Base-by-base conservation (phyloP, 2,113 vertebrate genomes). In the Xenopus borealis region DNA sequence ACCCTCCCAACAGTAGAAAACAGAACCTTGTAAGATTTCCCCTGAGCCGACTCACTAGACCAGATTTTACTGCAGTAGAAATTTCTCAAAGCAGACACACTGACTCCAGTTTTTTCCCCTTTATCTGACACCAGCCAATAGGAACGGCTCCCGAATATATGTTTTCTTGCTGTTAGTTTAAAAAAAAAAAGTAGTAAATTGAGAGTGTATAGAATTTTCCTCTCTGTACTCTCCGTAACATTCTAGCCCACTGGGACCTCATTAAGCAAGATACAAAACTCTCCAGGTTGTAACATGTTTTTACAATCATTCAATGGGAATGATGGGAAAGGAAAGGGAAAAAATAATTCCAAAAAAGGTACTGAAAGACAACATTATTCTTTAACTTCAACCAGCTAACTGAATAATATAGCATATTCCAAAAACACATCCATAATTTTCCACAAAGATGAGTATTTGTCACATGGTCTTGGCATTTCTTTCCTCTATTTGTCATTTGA, bases 1-100 rank as follows among this genome's bases (percentile, higher is more conserved):
- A 64, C 66, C 74, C 74, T 70, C 66, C 74, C 30, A 57, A 64
- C 61, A 57, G 62, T 57, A 19, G 59, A 62, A 62, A 70, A 67
- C 66, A 70, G 61, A 50, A 50, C 47, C 47, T 10, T 33, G 74
- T 77, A 77, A 69, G 74, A 64, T 70, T 77, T 77, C 67, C 67
- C 74, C n/a, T 19, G 74, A 64, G 74, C 59, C 20, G 67, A 70
- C 27, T 70, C 61, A 70, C 33, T 55, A 4, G 44, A 53, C 62
- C 30, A 30, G 61, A 70, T 69, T 68, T 70, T 70, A 70, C 74
- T 50, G 59, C 66, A 57, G 17, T n/a, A 11, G 18, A 69, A 65
- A 40, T 69, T 64, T 70, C 55, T 55, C n/a, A 40, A 45, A 62
- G 59, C 67, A 77, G 74, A 77, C 74, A 64, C 59, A 63, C 66